Base-by-base conservation (phyloP, 2,113 vertebrate species). In the Platichthys flesus region DNA sequence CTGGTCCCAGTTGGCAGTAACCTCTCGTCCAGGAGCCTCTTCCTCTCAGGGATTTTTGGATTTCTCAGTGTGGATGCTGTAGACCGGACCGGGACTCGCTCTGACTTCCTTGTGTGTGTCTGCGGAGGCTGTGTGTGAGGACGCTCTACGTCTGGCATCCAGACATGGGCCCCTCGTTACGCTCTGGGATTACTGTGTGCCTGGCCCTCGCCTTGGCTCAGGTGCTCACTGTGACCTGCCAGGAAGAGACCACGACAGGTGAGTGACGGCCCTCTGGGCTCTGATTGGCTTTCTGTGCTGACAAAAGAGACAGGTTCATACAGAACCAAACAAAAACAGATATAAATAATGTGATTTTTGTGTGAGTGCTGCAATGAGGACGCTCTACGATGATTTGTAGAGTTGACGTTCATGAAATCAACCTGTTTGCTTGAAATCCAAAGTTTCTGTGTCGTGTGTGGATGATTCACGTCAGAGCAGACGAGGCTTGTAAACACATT, bases 151-250 rank as follows among this genome's bases (percentile, higher is more conserved):
- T 81, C 78, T 77, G 81, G 74, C 61, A 28, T 75, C 56, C 70
- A 84, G 88, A 79, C 84, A 94, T 94, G 94, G 87, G 78, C 45
- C 69, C 71, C 71, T 81, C 67, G 3, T 20, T 79, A 40, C 65
- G 49, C 67, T 81, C 70, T 67, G 79, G 93, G 93, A 93, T 89
- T 86, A 87, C 78, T 6, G 1, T 92, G 35, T 90, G 90, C 77
- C 86, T 93, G 81, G 78, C 81, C 54, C 9, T 94, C 59, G 72
- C 85, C 80, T 76, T 89, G 81, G 80, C 84, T 63, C 94, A 89
- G 90, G 90, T 94, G 79, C 84, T 90, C 2, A 61, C 84, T 1
- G 92, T 93, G 60, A 85, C 55, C 67, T 88, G 90, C 81, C 93
- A 94, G 71, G 89, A 92, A 69, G 82, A 90, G 5, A 21, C 56